Conservation (phyloP, 2,888 invertebrate genomes). For the Brachyopa scutellaris region DNA sequence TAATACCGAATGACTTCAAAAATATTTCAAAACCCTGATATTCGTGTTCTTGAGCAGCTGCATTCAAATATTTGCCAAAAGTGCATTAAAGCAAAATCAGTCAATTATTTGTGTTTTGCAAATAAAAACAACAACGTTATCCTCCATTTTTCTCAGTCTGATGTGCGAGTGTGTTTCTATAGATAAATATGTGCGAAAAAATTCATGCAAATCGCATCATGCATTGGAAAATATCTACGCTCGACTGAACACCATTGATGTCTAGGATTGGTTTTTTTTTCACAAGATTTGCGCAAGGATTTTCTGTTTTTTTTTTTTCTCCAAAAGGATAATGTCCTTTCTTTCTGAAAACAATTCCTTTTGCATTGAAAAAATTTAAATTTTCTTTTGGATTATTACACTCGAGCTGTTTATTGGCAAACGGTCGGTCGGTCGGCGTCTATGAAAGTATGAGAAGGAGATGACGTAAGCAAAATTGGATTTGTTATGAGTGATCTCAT, state of each 20-base stretch:
- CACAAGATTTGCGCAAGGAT: constrained; percentile 49
- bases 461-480: constrained; percentile 60
- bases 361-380: constrained; percentile 21
- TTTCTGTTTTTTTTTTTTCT: constrained; percentile 7
- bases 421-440: no score
- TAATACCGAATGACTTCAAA: no score
- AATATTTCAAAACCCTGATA: no score
- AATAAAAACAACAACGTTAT: constrained; percentile 13
- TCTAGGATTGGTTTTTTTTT: not conserved
- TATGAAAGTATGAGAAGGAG: not conserved
- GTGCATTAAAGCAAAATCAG: not conserved
- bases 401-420: constrained; percentile 45
- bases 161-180: no score
- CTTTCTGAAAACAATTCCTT: constrained; percentile 27
- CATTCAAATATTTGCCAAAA: not conserved
- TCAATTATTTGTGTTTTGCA: constrained; percentile 27
- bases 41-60: constrained; percentile 9
- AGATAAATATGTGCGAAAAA: constrained; percentile 51
- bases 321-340: constrained; percentile 20
- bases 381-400: constrained; percentile 58
- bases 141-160: constrained; percentile 9
- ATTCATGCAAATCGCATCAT: constrained; percentile 51
- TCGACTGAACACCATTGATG: constrained; percentile 36
- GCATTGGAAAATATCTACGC: constrained; percentile 27
- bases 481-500: constrained; percentile 26